Evolutionary conservation across 2,888 invertebrate species (phyloP), one percentile per base, ranked within the genome.

Genomic region (Idaea aversata): DNA sequence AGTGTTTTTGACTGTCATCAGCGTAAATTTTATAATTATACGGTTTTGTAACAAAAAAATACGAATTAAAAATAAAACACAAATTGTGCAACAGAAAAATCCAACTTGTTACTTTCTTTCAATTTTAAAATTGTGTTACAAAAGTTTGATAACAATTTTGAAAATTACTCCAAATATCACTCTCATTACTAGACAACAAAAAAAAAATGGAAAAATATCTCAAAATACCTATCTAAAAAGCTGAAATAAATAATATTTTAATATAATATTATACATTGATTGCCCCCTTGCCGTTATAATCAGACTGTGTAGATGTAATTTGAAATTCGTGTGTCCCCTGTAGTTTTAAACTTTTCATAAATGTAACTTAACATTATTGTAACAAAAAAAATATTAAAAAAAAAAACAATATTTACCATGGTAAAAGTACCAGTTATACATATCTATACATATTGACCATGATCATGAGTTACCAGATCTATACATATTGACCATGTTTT

Each of bases 241-340:
- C 25, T 25, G 25, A 47, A 10, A 6, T 10, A 7, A 47, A 47
- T 13, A 47, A 47, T 13, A 13, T 13, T 47, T 13, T 47, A 5
- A 47, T n/a, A n/a, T n/a, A n/a, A n/a, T n/a, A n/a, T n/a, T n/a
- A 10, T 47, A 47, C 81, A 80, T 83, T 77, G 82, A 78, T 77
- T 73, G 76, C 76, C 80, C 47, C 83, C 84, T 86, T 79, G 87
- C 87, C 87, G 85, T 81, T 77, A 72, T 76, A 83, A 25, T 81
- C 87, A 86, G 86, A 88, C 86, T 89, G 89, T 88, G 83, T 90
- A 88, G 85, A 84, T 83, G 82, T 88, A 87, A 47, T 47, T 47
- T 25, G 25, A 47, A 5, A 10, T 47, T 47, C 47, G 47, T 47
- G 47, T 47, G 47, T 47, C 7, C 47, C 47, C 47, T 10, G 47